phyloP scores from a whole-genome alignment of 1,140 invertebrate genomes.

The Ctenoplectra terminalis region DNA sequence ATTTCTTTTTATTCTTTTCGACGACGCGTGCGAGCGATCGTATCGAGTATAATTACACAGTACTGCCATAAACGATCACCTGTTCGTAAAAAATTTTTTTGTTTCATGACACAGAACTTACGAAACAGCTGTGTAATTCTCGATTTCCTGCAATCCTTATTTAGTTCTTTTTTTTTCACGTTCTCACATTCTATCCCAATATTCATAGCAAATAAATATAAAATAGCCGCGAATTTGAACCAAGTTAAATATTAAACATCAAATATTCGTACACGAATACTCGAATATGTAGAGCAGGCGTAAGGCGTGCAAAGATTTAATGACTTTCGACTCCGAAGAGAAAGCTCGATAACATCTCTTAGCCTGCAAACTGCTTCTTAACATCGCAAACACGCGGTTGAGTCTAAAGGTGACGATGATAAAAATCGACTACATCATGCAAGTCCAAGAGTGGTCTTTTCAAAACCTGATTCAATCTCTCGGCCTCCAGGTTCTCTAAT shows the following conservation, averaged over 20 bases:
- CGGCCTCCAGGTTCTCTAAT: constrained; percentile 22
- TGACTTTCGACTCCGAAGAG: constrained; percentile 33
- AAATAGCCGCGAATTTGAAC: not conserved
- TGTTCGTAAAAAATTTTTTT: too few relatives aligned
- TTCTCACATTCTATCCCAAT: not conserved
- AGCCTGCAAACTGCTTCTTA: constrained; percentile 1
- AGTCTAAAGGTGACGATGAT: constrained; percentile 31
- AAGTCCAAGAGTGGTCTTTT: not conserved
- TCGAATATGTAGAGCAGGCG: not conserved
- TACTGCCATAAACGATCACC: too few relatives aligned
- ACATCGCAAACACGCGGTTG: constrained; percentile 34
- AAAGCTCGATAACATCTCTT: constrained; percentile 27
- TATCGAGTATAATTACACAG: too few relatives aligned
- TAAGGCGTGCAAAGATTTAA: constrained; percentile 4
- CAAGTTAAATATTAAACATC: not conserved
- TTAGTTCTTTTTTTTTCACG: not conserved
- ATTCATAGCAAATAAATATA: not conserved
- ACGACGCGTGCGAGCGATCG: constrained; percentile 33
- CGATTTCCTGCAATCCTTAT: not conserved
- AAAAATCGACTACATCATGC: constrained; percentile 23
- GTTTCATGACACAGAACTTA: too few relatives aligned
- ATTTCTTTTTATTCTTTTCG: not conserved
- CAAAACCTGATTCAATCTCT: constrained; percentile 18
- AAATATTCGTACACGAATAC: not conserved
- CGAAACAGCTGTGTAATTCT: too few relatives aligned